Conservation (phyloP, 2,113 vertebrate species). For the Acrocephalus kingi region DNA sequence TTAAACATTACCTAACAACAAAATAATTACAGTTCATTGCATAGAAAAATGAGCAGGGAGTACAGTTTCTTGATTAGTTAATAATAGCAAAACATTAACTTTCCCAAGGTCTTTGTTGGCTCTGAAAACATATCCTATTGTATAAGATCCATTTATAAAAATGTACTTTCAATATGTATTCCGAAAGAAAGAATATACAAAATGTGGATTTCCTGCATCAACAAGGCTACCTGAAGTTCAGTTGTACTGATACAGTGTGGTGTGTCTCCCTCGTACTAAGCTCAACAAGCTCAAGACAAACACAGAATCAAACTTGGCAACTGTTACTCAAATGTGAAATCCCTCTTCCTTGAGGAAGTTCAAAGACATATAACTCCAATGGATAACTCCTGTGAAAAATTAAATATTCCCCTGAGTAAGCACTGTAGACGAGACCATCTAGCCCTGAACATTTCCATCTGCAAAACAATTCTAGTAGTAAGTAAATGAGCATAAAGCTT, state of each 20-base stretch:
- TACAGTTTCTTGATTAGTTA: constrained; percentile 56
- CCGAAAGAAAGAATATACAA: constrained; percentile 46
- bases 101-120: constrained; percentile 65
- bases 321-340: not conserved
- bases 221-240: constrained; percentile 30
- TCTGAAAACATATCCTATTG: constrained; percentile 42
- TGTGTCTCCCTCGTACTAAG: not conserved
- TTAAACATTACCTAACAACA: constrained; percentile 62
- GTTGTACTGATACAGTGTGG: not conserved
- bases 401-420: not conserved
- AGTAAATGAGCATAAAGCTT: not conserved
- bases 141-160: constrained; percentile 52
- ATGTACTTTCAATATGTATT: constrained; percentile 40
- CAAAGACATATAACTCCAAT: not conserved
- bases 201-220: constrained; percentile 61
- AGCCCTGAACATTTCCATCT: not conserved
- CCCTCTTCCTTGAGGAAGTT: not conserved
- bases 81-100: constrained; percentile 69
- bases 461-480: not conserved
- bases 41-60: constrained; percentile 48
- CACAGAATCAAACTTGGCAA: not conserved
- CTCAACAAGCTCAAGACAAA: not conserved
- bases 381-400: not conserved
- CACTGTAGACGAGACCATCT: not conserved
- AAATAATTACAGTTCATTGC: constrained; percentile 57